Percentiles rank a stretch among this genome's conserved stretches.
phyloP scores from a whole-genome alignment of 2,113 vertebrate genomes.

The Stegostoma tigrinum region DNA sequence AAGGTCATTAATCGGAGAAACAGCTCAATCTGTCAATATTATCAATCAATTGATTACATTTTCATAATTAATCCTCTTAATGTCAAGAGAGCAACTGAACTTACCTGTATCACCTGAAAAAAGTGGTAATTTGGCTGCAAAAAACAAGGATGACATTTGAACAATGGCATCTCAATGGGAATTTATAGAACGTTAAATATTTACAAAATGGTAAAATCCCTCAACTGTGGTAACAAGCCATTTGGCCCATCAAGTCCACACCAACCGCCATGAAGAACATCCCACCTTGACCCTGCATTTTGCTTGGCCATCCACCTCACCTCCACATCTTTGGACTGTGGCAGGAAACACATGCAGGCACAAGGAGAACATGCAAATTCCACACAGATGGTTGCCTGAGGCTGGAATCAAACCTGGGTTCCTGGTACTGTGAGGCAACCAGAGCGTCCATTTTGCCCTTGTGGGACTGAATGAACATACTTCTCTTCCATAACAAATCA shows the following conservation, averaged over 20 bases:
- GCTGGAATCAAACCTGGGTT: no score
- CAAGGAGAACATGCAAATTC: no score
- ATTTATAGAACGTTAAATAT: not conserved
- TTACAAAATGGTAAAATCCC: not conserved
- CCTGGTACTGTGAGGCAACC: no score
- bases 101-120: not conserved
- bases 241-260: no score
- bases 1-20: no score
- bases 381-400: no score
- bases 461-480: not conserved
- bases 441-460: not conserved
- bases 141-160: not conserved
- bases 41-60: not conserved
- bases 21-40: not conserved
- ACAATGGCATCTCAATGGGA: not conserved
- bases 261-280: no score
- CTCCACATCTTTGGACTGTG: no score
- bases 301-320: no score
- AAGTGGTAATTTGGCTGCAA: not conserved
- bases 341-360: no score
- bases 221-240: no score
- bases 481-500: not conserved
- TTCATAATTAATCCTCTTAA: not conserved
- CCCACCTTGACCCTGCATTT: no score
- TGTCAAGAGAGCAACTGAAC: not conserved